Conservation (phyloP, 2,888 invertebrate genomes). For the Hypselothyrea guttata region DNA sequence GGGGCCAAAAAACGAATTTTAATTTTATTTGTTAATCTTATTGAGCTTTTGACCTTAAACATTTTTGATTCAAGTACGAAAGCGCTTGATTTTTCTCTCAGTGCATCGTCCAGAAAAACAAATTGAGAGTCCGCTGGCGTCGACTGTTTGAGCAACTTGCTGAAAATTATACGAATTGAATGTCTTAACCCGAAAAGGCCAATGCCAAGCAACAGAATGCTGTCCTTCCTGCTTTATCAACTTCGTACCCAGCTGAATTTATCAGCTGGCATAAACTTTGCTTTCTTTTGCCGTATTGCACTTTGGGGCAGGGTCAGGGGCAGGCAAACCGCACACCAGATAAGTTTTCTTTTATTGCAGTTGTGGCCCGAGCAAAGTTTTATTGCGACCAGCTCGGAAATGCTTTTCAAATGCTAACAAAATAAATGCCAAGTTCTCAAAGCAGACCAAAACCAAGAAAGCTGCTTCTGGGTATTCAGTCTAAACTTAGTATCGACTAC, state of each 20-base stretch:
- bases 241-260: constrained; percentile 62
- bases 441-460: constrained; percentile 50
- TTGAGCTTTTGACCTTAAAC: no score
- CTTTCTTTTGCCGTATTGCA: constrained; percentile 41
- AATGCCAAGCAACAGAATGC: constrained; percentile 8
- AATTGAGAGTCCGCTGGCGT: constrained; percentile 41
- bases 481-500: constrained; percentile 6
- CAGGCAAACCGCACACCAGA: constrained; percentile 11
- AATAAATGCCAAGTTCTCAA: constrained; percentile 49
- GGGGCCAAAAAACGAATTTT: no score
- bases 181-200: constrained; percentile 58
- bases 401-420: constrained; percentile 72
- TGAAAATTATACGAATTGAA: constrained; percentile 72
- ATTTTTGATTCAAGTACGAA: no score
- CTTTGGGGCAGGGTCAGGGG: constrained; percentile 17
- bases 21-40: no score
- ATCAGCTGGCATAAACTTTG: constrained; percentile 74
- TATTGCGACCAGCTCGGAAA: constrained; percentile 63
- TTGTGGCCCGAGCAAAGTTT: constrained; percentile 53
- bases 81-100: no score
- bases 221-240: constrained; percentile 72
- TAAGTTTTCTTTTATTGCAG: constrained; percentile 71
- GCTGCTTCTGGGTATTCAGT: constrained; percentile 18
- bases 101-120: constrained; percentile 28
- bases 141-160: constrained; percentile 42